Percentiles rank a stretch among this genome's conserved stretches.
phyloP scores from a whole-genome alignment of 2,888 invertebrate species.

The Belgica antarctica region DNA sequence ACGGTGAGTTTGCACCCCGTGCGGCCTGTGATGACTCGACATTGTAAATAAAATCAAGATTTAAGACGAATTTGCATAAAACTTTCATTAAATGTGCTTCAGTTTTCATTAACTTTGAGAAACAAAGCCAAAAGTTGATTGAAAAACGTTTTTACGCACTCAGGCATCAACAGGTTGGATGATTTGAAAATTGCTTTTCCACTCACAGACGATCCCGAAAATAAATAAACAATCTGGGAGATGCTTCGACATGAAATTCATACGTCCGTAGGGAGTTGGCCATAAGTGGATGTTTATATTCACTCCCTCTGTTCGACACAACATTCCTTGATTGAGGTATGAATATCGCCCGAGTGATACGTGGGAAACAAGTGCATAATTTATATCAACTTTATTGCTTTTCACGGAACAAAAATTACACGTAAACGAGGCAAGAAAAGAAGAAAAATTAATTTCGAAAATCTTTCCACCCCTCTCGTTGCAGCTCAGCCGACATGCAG shows the following conservation, averaged over 20 bases:
- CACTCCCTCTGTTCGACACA: conserved; percentile 25
- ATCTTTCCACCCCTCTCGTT: conserved; percentile 15
- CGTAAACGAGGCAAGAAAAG: conserved; percentile 16
- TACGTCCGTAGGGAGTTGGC: conserved; percentile 43
- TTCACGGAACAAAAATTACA: conserved; percentile 37
- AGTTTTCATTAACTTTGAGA: conserved; percentile 9
- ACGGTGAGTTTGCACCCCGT: not conserved
- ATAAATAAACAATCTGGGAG: conserved; percentile 14
- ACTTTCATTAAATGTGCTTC: conserved; percentile 31
- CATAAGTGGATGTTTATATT: conserved; percentile 37
- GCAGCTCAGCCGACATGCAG: not conserved
- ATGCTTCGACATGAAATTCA: conserved; percentile 35
- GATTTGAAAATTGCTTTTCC: conserved; percentile 5
- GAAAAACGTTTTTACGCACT: not conserved
- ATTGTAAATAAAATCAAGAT: conserved; percentile 34
- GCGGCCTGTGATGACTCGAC: too few relatives aligned
- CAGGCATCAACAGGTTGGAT: conserved; percentile 19
- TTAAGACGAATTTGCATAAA: conserved; percentile 34
- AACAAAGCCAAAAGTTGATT: not conserved
- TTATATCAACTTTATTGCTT: conserved; percentile 36
- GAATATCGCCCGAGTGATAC: conserved; percentile 7
- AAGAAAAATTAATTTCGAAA: conserved; percentile 30
- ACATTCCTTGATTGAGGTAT: not conserved
- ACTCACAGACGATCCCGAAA: not conserved
- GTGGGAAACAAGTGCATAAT: conserved; percentile 45